phyloP scores from a whole-genome alignment of 2,113 vertebrate species.

The Lichenostomus cassidix region DNA sequence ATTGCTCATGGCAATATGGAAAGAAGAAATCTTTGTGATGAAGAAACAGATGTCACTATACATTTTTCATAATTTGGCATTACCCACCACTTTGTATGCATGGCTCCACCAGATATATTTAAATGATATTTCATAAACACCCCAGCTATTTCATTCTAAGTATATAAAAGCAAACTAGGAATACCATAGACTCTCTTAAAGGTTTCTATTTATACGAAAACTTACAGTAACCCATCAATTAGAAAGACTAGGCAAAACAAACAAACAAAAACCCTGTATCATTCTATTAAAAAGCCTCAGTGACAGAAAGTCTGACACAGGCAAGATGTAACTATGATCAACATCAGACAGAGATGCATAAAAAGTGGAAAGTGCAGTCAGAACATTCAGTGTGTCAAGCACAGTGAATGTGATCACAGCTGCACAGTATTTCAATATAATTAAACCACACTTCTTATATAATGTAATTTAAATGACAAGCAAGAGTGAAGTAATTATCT shows the following conservation, averaged over 20 bases:
- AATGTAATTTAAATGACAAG: not conserved
- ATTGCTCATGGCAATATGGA: not conserved
- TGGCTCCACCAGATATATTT: not conserved
- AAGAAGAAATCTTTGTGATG: slow-evolving; percentile 1
- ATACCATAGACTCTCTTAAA: not conserved
- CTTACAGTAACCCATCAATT: not conserved
- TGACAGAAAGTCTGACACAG: slow-evolving; percentile 5
- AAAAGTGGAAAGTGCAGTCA: not conserved
- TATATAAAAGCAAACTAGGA: not conserved
- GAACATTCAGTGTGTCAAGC: not conserved
- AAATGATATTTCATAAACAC: not conserved
- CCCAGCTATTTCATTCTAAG: slow-evolving; percentile 6
- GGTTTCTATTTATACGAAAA: slow-evolving; percentile 34
- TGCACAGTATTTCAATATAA: slow-evolving; percentile 20
- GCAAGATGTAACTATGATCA: slow-evolving; percentile 3
- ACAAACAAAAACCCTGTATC: not conserved
- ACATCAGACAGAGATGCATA: not conserved
- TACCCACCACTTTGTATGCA: not conserved
- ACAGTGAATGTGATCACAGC: not conserved
- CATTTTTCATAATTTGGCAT: slow-evolving; percentile 17
- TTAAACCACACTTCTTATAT: not conserved
- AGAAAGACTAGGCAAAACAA: slow-evolving; percentile 30
- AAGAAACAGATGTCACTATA: slow-evolving; percentile 41
- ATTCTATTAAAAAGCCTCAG: slow-evolving; percentile 7
- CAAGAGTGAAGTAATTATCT: not conserved